Evolutionary conservation across 1,140 invertebrate genomes (phyloP).

Genomic region (Nebria ingens): DNA sequence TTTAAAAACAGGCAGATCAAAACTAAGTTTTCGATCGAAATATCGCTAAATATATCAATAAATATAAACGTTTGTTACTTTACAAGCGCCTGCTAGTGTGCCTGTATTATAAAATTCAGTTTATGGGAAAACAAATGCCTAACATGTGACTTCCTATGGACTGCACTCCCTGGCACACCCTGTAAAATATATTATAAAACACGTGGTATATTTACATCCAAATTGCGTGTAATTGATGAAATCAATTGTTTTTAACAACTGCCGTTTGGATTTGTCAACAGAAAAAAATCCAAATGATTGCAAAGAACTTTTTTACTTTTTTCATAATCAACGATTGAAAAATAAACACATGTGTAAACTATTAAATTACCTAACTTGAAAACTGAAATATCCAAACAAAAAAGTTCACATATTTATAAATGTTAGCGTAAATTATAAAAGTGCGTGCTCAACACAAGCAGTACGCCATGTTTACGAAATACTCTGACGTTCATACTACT

Average conservation of each 20-base stretch:
- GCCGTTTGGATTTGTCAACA: conserved; percentile 1
- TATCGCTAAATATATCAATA: too few relatives aligned
- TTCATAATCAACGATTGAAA: background rate
- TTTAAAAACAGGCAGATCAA: too few relatives aligned
- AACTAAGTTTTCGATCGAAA: too few relatives aligned
- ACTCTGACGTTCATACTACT: conserved; percentile 5
- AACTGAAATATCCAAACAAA: background rate
- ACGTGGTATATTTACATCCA: background rate
- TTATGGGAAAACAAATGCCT: background rate
- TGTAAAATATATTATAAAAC: background rate
- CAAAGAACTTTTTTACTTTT: background rate
- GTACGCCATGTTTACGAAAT: conserved; percentile 8
- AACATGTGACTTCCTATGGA: background rate
- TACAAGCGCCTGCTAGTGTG: background rate
- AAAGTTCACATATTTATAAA: conserved; percentile 8
- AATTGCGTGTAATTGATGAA: background rate
- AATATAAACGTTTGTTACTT: too few relatives aligned
- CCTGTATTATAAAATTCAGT: background rate
- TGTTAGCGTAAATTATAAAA: conserved; percentile 8
- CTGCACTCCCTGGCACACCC: background rate
- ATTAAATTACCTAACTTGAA: background rate
- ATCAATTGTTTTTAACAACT: background rate
- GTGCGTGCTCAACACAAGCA: conserved; percentile 7
- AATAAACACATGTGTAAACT: background rate
- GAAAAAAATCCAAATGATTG: background rate